Percentiles rank a stretch among this genome's conserved stretches.
Evolutionary conservation across 2,113 vertebrate genomes (phyloP).

Genomic region (Corythaeola cristata): DNA sequence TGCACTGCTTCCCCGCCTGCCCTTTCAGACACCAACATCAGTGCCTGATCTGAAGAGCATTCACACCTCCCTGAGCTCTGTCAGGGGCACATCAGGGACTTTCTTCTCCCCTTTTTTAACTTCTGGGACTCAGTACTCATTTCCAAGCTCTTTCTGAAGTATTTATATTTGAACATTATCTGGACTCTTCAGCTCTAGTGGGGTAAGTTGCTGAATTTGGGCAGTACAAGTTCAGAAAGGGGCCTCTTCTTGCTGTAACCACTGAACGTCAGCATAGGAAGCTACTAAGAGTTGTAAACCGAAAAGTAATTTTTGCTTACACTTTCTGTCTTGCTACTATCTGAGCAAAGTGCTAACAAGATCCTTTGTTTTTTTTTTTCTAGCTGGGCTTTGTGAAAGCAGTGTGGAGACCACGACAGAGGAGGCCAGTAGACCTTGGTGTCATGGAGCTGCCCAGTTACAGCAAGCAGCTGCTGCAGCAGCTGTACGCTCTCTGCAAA

Average conservation of each 20-base stretch:
- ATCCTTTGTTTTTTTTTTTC: neutral
- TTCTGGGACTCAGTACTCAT: neutral
- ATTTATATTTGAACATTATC: neutral
- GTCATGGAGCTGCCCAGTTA: conserved; percentile 86
- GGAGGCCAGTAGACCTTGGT: neutral
- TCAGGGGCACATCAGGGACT: neutral
- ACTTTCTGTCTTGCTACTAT: neutral
- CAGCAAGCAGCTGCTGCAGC: conserved; percentile 86
- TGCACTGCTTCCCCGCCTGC: neutral
- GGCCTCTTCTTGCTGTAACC: neutral
- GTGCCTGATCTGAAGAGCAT: neutral
- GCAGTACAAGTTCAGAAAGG: neutral
- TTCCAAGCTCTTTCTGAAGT: neutral
- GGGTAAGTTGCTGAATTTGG: neutral
- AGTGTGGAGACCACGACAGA: neutral
- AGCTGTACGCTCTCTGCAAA: conserved; percentile 82
- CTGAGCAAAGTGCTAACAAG: neutral
- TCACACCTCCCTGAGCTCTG: neutral
- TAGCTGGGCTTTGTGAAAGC: neutral
- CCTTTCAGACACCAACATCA: neutral
- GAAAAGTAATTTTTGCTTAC: neutral
- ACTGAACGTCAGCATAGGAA: neutral
- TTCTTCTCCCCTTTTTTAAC: neutral
- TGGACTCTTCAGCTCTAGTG: neutral
- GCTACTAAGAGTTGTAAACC: neutral